A percentile compares a stretch with the other conserved stretches of the same genome.
Conservation (phyloP, 2,888 invertebrate species). For the Tromatobia lineatoria region DNA sequence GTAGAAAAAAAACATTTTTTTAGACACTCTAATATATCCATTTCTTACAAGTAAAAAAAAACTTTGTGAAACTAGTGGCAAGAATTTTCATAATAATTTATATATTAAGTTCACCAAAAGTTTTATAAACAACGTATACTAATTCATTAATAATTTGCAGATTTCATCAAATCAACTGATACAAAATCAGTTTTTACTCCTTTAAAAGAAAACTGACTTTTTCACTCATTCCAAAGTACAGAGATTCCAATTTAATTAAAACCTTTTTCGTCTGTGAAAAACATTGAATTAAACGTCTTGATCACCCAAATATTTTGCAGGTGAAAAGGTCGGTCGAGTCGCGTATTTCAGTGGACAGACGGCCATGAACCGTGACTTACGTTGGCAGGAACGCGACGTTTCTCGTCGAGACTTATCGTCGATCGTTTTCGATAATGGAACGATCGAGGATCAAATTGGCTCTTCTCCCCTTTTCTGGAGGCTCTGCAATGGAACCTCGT, state of each 20-base stretch:
- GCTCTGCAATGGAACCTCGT: not conserved
- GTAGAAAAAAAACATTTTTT: no score
- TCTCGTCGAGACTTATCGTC: slow-evolving; percentile 49
- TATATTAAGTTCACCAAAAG: no score
- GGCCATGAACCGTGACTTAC: not conserved
- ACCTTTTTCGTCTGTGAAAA: not conserved
- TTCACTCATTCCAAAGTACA: no score
- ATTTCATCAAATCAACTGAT: no score
- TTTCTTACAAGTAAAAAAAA: no score
- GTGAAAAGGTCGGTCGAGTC: not conserved
- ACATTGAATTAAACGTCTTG: not conserved
- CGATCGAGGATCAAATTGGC: slow-evolving; percentile 41
- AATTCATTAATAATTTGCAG: no score
- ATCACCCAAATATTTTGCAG: not conserved
- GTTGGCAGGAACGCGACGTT: slow-evolving; percentile 24
- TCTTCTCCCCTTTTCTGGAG: not conserved
- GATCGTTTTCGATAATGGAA: slow-evolving; percentile 48
- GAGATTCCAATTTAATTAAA: not conserved
- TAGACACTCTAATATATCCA: no score
- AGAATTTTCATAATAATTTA: no score
- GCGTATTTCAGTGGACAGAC: not conserved
- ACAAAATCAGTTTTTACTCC: no score
- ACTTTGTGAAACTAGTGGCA: no score
- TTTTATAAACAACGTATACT: no score
- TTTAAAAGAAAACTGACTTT: no score